A percentile compares a stretch with the other conserved stretches of the same genome.
These are phyloP conservation scores for Pristionchus maxplancki DNA, from an alignment of 2,888 invertebrate species.

Conservation along the genomic window DNA sequence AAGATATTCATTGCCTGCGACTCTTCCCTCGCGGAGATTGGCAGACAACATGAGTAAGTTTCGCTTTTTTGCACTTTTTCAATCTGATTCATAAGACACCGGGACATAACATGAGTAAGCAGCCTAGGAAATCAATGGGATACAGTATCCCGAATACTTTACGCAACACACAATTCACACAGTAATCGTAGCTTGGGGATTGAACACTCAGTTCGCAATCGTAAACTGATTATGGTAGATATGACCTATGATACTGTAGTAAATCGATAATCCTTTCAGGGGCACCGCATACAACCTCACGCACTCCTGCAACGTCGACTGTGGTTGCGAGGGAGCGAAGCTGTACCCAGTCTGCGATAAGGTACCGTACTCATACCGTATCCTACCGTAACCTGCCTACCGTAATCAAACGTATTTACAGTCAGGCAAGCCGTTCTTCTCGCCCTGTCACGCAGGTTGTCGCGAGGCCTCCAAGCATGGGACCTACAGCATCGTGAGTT, in stretches of 20 bases:
- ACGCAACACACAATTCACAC: too few species aligned
- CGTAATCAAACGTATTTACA: slow-evolving; percentile 15
- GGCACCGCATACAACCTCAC: slow-evolving; percentile 73
- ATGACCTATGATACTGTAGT: neutral
- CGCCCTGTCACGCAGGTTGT: slow-evolving; percentile 78
- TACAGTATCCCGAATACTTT: too few species aligned
- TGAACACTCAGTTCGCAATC: too few species aligned
- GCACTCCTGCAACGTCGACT: slow-evolving; percentile 76
- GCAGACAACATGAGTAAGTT: slow-evolving; percentile 29
- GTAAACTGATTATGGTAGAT: too few species aligned
- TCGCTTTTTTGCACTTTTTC: neutral
- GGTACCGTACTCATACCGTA: slow-evolving; percentile 49
- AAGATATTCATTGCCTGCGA: slow-evolving; percentile 75
- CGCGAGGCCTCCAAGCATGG: slow-evolving; percentile 62
- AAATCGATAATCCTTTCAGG: slow-evolving; percentile 53
- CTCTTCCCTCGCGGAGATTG: slow-evolving; percentile 62
- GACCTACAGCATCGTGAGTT: slow-evolving; percentile 41
- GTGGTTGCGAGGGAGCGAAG: slow-evolving; percentile 76
- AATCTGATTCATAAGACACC: too few species aligned
- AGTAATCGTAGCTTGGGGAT: too few species aligned
- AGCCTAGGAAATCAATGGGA: neutral
- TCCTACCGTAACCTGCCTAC: neutral
- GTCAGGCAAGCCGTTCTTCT: slow-evolving; percentile 73
- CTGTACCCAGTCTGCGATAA: slow-evolving; percentile 78
- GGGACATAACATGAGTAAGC: neutral